Evolutionary conservation across 2,113 vertebrate species (phyloP).

Genomic region (Rhabdornis inornatus): DNA sequence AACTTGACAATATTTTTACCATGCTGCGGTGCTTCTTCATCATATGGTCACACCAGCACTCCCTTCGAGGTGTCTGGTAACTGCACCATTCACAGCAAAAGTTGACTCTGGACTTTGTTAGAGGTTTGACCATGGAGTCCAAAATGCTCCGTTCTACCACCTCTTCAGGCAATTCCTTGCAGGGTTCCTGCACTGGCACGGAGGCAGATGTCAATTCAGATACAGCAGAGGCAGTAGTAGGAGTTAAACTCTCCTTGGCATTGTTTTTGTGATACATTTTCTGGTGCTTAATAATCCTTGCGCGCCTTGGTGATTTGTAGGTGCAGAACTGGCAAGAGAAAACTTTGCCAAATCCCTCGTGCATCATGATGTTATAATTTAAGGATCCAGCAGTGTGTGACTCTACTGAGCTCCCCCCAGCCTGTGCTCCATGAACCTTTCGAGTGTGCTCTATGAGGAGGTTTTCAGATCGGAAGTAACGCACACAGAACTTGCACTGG

Average conservation of each 20-base stretch:
- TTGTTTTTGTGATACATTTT: constrained; percentile 87
- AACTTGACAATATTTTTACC: constrained; percentile 87
- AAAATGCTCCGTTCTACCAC: constrained; percentile 78
- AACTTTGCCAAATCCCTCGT: constrained; percentile 83
- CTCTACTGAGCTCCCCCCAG: constrained; percentile 65
- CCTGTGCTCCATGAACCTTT: constrained; percentile 85
- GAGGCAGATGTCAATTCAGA: constrained; percentile 64
- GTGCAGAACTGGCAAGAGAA: constrained; percentile 92
- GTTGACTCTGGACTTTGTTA: constrained; percentile 79
- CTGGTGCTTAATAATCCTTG: constrained; percentile 89
- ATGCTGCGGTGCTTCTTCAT: constrained; percentile 90
- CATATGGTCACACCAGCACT: constrained; percentile 88
- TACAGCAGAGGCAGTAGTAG: constrained; percentile 63
- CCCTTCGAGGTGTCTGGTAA: constrained; percentile 86
- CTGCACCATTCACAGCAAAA: constrained; percentile 93
- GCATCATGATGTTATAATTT: constrained; percentile 81
- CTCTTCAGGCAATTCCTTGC: constrained; percentile 75
- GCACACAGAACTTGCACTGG: constrained; percentile 94
- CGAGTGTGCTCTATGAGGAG: constrained; percentile 88
- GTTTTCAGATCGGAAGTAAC: constrained; percentile 92
- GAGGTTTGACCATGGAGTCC: constrained; percentile 82
- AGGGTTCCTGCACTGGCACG: constrained; percentile 69
- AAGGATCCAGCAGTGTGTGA: constrained; percentile 63
- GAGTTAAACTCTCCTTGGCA: constrained; percentile 67
- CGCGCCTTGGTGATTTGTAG: constrained; percentile 87